Evolutionary conservation across 2,888 invertebrate species (phyloP).

Genomic region (Beris morrisii): DNA sequence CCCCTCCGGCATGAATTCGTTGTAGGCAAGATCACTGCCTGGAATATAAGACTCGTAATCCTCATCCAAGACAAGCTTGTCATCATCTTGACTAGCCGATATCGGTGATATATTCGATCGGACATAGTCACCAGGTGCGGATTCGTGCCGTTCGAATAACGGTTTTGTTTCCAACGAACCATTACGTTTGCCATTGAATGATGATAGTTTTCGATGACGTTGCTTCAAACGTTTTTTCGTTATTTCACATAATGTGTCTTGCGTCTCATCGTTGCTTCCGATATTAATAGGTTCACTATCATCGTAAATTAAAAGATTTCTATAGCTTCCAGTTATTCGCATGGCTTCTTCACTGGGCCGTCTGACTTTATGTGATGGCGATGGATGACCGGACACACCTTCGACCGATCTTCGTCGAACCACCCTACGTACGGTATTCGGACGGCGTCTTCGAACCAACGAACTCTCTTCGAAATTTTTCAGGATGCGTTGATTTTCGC

Average conservation of each 20-base stretch:
- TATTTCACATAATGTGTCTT: slow-evolving; percentile 45
- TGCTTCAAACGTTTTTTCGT: slow-evolving; percentile 5
- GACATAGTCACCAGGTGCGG: slow-evolving; percentile 51
- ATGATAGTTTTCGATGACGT: slow-evolving; percentile 51
- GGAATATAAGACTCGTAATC: slow-evolving; percentile 60
- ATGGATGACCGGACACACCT: slow-evolving; percentile 60
- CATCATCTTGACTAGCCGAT: slow-evolving; percentile 49
- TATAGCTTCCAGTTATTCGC: slow-evolving; percentile 63
- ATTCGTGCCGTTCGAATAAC: slow-evolving; percentile 54
- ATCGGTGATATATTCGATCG: slow-evolving; percentile 6
- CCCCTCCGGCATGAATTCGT: slow-evolving; percentile 56
- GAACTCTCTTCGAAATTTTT: slow-evolving; percentile 27
- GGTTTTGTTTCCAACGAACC: slow-evolving; percentile 52
- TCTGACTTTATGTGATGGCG: slow-evolving; percentile 62
- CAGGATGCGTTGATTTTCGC: slow-evolving; percentile 19
- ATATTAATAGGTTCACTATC: slow-evolving; percentile 51
- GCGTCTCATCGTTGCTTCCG: slow-evolving; percentile 45
- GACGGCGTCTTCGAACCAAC: slow-evolving; percentile 31
- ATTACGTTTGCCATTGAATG: slow-evolving; percentile 52
- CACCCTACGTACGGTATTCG: slow-evolving; percentile 40
- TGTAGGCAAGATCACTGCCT: slow-evolving; percentile 55
- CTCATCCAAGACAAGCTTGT: slow-evolving; percentile 61
- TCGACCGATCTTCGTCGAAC: slow-evolving; percentile 67
- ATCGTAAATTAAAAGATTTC: slow-evolving; percentile 62
- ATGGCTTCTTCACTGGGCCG: slow-evolving; percentile 77